A percentile compares a stretch with the other conserved stretches of the same genome.
Conservation (phyloP, 2,797 vertebrate genomes). For the Pampus argenteus region DNA sequence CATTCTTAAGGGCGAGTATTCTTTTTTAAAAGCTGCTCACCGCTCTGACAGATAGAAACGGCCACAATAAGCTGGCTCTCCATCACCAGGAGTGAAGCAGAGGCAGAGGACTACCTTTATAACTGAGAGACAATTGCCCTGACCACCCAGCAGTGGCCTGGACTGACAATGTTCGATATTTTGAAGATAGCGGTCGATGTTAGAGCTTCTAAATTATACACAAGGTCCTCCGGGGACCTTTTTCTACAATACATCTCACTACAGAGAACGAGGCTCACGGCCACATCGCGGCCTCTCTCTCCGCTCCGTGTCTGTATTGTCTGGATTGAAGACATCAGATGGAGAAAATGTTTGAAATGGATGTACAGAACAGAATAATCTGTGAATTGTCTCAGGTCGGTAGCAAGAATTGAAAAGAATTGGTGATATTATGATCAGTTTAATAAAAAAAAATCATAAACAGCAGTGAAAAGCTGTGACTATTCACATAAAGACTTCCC, state of each 20-base stretch:
- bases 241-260: slow-evolving; percentile 63
- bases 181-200: slow-evolving; percentile 84
- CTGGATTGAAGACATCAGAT: slow-evolving; percentile 33
- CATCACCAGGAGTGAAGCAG: slow-evolving; percentile 60
- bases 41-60: slow-evolving; percentile 67
- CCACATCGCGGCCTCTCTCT: slow-evolving; percentile 21
- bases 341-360: slow-evolving; percentile 31
- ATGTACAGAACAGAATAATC: slow-evolving; percentile 3
- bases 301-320: slow-evolving; percentile 31
- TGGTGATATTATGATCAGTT: slow-evolving; percentile 21
- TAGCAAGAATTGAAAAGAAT: background rate
- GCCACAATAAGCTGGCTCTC: slow-evolving; percentile 65
- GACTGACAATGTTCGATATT: slow-evolving; percentile 86
- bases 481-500: slow-evolving; percentile 27
- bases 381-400: slow-evolving; percentile 4
- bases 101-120: slow-evolving; percentile 47
- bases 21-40: slow-evolving; percentile 62
- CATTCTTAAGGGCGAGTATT: slow-evolving; percentile 65
- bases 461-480: slow-evolving; percentile 12
- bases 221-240: slow-evolving; percentile 63
- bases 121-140: slow-evolving; percentile 75
- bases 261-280: slow-evolving; percentile 37
- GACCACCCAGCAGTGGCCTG: slow-evolving; percentile 66
- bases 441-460: no score
- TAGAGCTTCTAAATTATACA: slow-evolving; percentile 87